Evolutionary conservation across 2,797 vertebrate species (phyloP), one percentile per base, ranked within the genome.

Genomic region (Psittacula echo): DNA sequence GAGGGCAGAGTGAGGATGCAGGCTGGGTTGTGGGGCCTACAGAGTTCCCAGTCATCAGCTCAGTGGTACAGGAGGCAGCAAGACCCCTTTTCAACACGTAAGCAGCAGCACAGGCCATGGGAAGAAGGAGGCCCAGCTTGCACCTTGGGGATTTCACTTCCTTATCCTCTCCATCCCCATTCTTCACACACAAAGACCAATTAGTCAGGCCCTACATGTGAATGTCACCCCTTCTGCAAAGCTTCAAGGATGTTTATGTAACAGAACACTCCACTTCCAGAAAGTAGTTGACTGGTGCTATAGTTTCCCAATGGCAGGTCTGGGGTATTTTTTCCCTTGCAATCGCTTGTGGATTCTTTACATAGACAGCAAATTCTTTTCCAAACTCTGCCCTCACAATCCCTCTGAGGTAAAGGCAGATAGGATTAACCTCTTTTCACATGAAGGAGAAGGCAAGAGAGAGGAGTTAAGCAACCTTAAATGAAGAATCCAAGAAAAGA

Each of bases 61-160:
- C 81, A 27, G 61, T 83, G 75, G 75, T 18, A 82, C 92, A 53
- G 48, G 74, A 90, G 92, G 53, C 93, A 90, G 48, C 2, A 13
- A 89, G 93, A 94, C 89, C 84, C 91, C 68, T 56, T 85, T 83
- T 42, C 90, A 89, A 92, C 95, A 96, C 68, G 78, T 95, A 95
- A 94, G 89, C 94, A 90, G 34, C 75, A 92, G 75, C 6, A 66
- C 68, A 92, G 95, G 91, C 90, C 93, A 95, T 95, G 94, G 96
- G 94, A 96, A 96, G 96, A 79, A 95, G 89, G 94, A 95, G 81
- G 94, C 95, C 96, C 81, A 78, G 90, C 92, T 80, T 95, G 94
- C 88, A 97, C 95, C 96, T 95, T 81, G 76, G 94, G 95, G 91
- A 96, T 94, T 97, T 97, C 94, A 96, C 88, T 95, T 97, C 96